Evolutionary conservation across 2,113 vertebrate genomes (phyloP), one percentile per base, ranked within the genome.

Genomic region (Salvator merianae): DNA sequence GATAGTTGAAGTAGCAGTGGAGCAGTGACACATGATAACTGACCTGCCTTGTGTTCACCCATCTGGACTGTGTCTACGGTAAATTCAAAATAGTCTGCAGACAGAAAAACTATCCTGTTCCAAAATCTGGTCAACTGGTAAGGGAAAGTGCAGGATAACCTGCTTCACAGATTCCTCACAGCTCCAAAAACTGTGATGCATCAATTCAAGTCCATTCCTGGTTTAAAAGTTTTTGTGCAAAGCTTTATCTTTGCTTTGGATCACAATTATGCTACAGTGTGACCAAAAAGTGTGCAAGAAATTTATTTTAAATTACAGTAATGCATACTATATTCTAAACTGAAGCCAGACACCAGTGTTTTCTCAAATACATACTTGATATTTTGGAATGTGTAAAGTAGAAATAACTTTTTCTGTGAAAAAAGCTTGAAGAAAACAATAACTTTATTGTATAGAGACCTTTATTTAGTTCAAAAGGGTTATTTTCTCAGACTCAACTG

Each of bases 401-500:
- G 24, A 5, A 38, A 66, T 20, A 53, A 50, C 26, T 14, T 18
- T 24, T 38, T 16, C 50, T 55, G 7, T 26, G 22, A 50, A 34
- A 32, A 77, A 84, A 55, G 68, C 7, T 9, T 10, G 20, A 55
- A 55, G 28, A 1, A n/a, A 38, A 36, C 73, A 26, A 22, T n/a
- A n/a, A 76, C 63, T 28, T 38, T 5, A 40, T 8, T 22, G 14
- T 66, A 34, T 62, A 66, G 81, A 12, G 0, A 70, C 81, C 0
- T 0, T 66, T 38, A 20, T 47, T 88, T 77, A 81, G 83, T 32
- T 12, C 86, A 82, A 77, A 82, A n/a, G 10, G 20, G 3, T 18
- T 24, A 30, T 8, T n/a, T n/a, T 78, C 43, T 88, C 87, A 50
- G n/a, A 47, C 77, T 77, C 55, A 59, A 4, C 47, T 82, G 86